phyloP scores from a whole-genome alignment of 2,113 vertebrate genomes.

The Triplophysa siluroides region DNA sequence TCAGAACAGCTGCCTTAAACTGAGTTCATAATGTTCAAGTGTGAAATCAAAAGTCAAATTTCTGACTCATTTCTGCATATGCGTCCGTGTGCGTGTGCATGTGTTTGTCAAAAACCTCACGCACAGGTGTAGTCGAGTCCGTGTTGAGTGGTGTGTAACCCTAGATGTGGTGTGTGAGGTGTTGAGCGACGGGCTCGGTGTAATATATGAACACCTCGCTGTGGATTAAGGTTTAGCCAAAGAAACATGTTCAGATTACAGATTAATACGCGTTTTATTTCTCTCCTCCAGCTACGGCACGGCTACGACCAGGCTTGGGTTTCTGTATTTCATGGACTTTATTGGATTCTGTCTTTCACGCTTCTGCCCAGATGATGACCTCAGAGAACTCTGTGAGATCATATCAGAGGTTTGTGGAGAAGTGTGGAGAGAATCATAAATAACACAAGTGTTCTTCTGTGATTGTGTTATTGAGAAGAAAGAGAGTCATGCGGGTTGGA shows the following conservation, averaged over 20 bases:
- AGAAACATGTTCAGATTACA: constrained; percentile 20
- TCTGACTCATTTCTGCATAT: no score
- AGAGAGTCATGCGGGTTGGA: no score
- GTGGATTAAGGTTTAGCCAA: constrained; percentile 9
- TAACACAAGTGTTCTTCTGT: no score
- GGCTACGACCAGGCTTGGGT: constrained; percentile 22
- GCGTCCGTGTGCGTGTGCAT: not conserved
- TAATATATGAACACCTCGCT: constrained; percentile 12
- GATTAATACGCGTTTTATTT: constrained; percentile 22
- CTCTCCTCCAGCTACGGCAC: not conserved
- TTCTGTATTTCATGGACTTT: constrained; percentile 3
- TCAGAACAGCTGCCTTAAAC: no score
- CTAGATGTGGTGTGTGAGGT: not conserved
- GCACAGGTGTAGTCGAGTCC: no score
- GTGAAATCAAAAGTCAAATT: no score
- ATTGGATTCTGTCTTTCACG: not conserved
- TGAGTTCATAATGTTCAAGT: no score
- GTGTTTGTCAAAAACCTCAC: not conserved
- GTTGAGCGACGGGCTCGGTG: constrained; percentile 1
- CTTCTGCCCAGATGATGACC: constrained; percentile 1
- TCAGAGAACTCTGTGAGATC: constrained; percentile 23
- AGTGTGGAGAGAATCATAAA: constrained; percentile 18
- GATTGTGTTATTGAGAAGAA: no score
- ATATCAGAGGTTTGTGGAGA: not conserved
- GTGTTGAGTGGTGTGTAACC: not conserved